These are phyloP conservation scores for Melanotaenia parkinsoni DNA, from an alignment of 2,797 vertebrate genomes.

Conservation along the genomic window DNA sequence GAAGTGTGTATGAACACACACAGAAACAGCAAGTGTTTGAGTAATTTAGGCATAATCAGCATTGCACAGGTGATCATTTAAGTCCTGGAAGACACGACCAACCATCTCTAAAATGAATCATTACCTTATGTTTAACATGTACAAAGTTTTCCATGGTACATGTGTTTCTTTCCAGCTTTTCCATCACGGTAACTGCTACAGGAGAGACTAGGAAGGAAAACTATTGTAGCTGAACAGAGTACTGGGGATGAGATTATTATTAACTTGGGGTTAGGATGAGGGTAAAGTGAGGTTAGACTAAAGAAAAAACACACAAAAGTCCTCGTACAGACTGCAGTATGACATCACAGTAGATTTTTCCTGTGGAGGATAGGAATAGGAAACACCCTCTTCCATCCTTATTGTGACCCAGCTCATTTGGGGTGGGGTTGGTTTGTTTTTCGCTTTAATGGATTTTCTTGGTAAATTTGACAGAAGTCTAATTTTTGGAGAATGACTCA, in stretches of 20 bases:
- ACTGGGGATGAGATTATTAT: neutral
- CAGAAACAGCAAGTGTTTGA: conserved; percentile 24
- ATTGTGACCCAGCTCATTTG: conserved; percentile 16
- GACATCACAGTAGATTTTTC: conserved; percentile 8
- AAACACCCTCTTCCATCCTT: conserved; percentile 14
- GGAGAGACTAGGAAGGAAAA: conserved; percentile 22
- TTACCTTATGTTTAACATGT: conserved; percentile 40
- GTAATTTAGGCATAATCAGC: conserved; percentile 35
- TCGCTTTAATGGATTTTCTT: conserved; percentile 25
- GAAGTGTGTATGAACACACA: conserved; percentile 46
- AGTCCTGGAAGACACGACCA: conserved; percentile 19
- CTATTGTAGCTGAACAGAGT: conserved; percentile 2
- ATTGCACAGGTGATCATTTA: conserved; percentile 24
- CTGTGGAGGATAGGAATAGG: neutral
- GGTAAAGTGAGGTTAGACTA: conserved; percentile 2
- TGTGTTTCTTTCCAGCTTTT: conserved; percentile 11
- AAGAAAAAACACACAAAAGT: conserved; percentile 35
- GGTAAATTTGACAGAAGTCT: conserved; percentile 29
- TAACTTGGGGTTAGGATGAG: conserved; percentile 7
- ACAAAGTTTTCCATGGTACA: conserved; percentile 11
- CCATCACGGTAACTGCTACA: neutral
- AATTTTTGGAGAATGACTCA: conserved; percentile 35
- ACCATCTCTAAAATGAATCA: conserved; percentile 37
- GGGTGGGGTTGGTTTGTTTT: conserved; percentile 6
- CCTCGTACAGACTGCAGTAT: conserved; percentile 4